Conservation (phyloP, 30 jellyfish, hydroid and myxozoan genomes). For the Mastigias papua region DNA sequence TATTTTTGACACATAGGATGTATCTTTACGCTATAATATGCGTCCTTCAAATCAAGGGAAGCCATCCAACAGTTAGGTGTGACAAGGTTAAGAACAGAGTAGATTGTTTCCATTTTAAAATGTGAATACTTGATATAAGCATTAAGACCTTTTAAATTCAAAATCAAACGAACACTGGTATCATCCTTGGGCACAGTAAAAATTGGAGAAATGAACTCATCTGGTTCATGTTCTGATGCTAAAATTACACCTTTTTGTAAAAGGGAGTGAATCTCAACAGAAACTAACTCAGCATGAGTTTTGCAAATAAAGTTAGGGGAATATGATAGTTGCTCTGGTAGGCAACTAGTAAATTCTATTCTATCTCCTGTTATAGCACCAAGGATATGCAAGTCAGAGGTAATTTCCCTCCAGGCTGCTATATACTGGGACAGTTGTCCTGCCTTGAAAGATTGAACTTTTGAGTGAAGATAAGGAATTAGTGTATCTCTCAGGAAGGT, state of each 20-base stretch:
- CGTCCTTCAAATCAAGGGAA: slow-evolving; percentile 7
- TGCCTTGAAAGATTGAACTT: not conserved
- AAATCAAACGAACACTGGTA: slow-evolving; percentile 19
- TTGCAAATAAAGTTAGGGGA: not conserved
- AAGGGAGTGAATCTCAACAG: not conserved
- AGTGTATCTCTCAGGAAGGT: not conserved
- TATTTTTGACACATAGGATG: slow-evolving; percentile 15
- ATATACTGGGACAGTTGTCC: not conserved
- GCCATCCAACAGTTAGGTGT: slow-evolving; percentile 37
- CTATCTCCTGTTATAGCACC: not conserved
- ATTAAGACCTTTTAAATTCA: slow-evolving; percentile 38
- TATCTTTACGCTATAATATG: slow-evolving; percentile 22
- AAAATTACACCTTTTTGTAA: not conserved
- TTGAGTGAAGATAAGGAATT: not conserved
- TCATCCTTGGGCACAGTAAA: slow-evolving; percentile 48
- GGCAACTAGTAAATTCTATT: not conserved
- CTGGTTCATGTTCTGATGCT: not conserved
- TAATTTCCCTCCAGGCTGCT: not conserved
- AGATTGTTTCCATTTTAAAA: slow-evolving; percentile 55
- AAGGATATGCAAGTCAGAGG: not conserved
- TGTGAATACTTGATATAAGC: not conserved
- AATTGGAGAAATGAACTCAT: slow-evolving; percentile 21
- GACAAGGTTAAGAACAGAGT: not conserved
- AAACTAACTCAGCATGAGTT: not conserved
- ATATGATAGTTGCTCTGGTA: not conserved